Conservation (phyloP, 1,140 invertebrate species). For the Mylabris phalerata region DNA sequence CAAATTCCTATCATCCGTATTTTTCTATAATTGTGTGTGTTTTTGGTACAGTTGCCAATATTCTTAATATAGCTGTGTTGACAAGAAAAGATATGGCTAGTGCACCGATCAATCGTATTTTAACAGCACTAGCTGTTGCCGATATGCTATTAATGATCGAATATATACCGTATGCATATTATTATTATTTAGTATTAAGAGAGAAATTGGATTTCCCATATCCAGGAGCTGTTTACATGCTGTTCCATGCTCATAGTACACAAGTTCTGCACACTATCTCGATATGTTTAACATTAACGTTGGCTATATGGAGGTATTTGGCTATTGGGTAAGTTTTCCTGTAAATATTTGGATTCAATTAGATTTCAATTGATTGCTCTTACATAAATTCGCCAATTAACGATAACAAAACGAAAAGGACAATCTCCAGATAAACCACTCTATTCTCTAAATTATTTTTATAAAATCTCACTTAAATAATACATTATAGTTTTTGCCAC, state of each 20-base stretch:
- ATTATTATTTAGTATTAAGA: conserved; percentile 58
- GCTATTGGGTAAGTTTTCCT: conserved; percentile 50
- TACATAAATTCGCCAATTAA: no score
- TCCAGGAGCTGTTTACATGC: conserved; percentile 61
- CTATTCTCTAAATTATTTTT: no score
- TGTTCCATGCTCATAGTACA: conserved; percentile 74
- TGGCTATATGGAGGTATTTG: conserved; percentile 71
- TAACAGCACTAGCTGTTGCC: conserved; percentile 72
- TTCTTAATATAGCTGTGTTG: conserved; percentile 81
- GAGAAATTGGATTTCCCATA: conserved; percentile 54
- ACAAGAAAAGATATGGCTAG: conserved; percentile 74
- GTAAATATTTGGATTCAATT: no score
- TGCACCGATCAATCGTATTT: conserved; percentile 76
- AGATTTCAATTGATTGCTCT: no score
- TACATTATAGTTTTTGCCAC: no score
- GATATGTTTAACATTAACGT: conserved; percentile 76
- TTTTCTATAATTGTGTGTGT: conserved; percentile 68
- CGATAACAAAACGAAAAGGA: no score
- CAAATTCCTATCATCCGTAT: conserved; percentile 52
- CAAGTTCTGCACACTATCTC: conserved; percentile 78
- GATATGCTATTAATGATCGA: conserved; percentile 84
- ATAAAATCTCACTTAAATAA: no score
- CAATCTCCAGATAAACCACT: no score
- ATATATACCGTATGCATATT: conserved; percentile 75
- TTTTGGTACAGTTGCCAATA: conserved; percentile 84